Conservation (phyloP, 2,888 invertebrate species). For the Eledona agricola region DNA sequence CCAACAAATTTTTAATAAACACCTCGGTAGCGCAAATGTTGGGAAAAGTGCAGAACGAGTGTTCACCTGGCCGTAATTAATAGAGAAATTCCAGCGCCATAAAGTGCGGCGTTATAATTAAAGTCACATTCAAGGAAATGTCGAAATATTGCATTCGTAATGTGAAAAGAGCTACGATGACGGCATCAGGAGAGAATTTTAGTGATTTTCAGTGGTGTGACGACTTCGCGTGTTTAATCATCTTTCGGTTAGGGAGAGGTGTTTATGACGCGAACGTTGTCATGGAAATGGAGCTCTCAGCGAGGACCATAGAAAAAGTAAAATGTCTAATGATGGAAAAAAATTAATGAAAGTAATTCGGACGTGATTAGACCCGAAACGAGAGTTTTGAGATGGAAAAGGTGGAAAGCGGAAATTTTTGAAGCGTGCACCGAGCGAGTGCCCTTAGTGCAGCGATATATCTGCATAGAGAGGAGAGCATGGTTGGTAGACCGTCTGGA, state of each 20-base stretch:
- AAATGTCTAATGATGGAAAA: slow-evolving; percentile 17
- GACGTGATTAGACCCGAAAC: no score
- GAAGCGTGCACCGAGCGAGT: slow-evolving; percentile 22
- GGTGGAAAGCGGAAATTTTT: slow-evolving; percentile 18
- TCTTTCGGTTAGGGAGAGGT: background rate
- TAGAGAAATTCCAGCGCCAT: no score
- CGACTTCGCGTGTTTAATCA: slow-evolving; percentile 5
- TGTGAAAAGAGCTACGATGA: background rate
- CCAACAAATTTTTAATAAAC: no score
- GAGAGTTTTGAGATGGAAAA: no score
- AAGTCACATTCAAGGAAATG: no score
- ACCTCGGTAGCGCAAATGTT: no score
- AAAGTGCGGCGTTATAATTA: no score
- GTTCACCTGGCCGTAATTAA: no score
- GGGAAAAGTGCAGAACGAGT: no score
- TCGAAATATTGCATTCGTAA: no score
- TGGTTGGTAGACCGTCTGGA: slow-evolving; percentile 32
- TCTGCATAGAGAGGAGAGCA: slow-evolving; percentile 35
- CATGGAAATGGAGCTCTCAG: background rate
- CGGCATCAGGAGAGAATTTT: background rate
- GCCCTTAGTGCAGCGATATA: slow-evolving; percentile 29
- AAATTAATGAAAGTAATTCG: slow-evolving; percentile 35
- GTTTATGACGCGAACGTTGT: slow-evolving; percentile 1
- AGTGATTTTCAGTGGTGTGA: slow-evolving; percentile 2
- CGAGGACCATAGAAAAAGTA: slow-evolving; percentile 1